Base-by-base conservation (phyloP, 2,888 invertebrate species). In the Oxycera nigricornis region DNA sequence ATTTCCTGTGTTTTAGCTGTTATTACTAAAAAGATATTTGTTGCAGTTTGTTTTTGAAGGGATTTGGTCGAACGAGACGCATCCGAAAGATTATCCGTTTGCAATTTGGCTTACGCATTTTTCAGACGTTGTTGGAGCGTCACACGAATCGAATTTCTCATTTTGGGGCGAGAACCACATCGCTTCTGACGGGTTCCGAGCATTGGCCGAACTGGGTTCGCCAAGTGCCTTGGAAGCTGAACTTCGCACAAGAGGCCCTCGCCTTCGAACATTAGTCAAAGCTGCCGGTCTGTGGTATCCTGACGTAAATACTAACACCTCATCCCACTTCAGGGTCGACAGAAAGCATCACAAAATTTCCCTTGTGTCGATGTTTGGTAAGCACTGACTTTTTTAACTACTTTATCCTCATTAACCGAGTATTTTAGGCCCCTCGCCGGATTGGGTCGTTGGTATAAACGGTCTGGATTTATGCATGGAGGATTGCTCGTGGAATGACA, bases 401-500 rank as follows among this genome's bases (percentile, higher is more conserved):
- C 26, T 28, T 2, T 14, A 26, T 20, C 20, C 0, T n/a, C 28
- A 0, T 17, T 9, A 41, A 67, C 2, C 57, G 6, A 26, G 22
- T 39, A 17, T 62, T 74, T 1, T 41, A 93, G 94, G 96, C 0
- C 98, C 98, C 0, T 96, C 97, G 11, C 98, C 98, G 0, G 98
- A 99, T 87, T 99, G 98, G 98, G 94, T 97, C 79, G 94, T 97
- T 55, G 98, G 98, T 0, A 91, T 98, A 35, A 94, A 90, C 74
- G 92, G 94, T 0, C 86, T 97, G 73, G 93, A 98, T 82, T 88
- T 99, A 7, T 99, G 99, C 82, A 88, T 91, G 75, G 86, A 88
- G 76, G 94, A 98, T 86, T 97, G 98, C 83, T 89, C 94, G 0
- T 99, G 99, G 99, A 88, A 90, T n/a, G 92, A 93, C 79, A 89